Evolutionary conservation across 2,797 vertebrate genomes (phyloP).

Genomic region (Steatocranus sp.): DNA sequence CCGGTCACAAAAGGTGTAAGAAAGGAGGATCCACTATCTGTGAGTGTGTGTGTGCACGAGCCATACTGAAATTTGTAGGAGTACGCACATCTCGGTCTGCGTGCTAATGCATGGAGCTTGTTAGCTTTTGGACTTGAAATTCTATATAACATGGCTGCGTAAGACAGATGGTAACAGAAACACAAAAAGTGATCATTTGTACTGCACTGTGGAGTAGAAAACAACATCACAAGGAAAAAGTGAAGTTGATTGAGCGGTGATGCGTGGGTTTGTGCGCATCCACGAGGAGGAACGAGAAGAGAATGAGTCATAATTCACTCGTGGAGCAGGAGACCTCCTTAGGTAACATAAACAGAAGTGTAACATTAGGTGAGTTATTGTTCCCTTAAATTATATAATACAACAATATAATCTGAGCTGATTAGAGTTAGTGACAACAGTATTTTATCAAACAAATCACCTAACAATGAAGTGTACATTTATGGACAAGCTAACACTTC

Average conservation of each 20-base stretch:
- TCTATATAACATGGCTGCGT: background rate
- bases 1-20: constrained; percentile 10
- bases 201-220: background rate
- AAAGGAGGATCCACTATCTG: background rate
- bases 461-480: background rate
- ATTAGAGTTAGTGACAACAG: background rate
- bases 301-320: background rate
- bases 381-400: background rate
- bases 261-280: background rate
- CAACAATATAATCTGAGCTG: background rate
- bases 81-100: background rate
- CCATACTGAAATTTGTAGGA: background rate
- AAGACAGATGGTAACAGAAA: background rate
- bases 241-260: background rate
- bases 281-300: background rate
- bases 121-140: background rate
- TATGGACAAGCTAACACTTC: background rate
- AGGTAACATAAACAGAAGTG: background rate
- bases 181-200: background rate
- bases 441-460: background rate
- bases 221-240: background rate
- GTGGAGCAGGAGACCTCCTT: background rate
- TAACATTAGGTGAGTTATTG: background rate
- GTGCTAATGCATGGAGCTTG: background rate
- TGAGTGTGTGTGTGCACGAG: background rate